Conservation (phyloP, 1,140 invertebrate species). For the Lineus longissimus region DNA sequence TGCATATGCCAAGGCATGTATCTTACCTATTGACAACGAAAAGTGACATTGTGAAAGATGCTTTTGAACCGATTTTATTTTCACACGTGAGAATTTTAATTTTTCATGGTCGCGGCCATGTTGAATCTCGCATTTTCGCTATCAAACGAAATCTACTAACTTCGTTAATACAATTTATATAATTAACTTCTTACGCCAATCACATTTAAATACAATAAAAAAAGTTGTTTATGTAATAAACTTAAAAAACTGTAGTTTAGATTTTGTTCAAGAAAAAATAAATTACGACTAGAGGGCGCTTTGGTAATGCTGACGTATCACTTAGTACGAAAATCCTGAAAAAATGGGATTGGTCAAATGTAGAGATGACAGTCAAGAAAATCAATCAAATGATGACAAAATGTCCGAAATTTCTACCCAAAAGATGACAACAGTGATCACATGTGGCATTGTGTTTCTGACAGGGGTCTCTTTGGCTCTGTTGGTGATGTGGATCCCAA, state of each 20-base stretch:
- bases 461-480: constrained; percentile 27
- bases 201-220: neutral
- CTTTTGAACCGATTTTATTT: neutral
- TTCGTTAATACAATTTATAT: neutral
- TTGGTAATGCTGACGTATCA: neutral
- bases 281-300: too few relatives aligned
- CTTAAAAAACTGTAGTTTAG: too few relatives aligned
- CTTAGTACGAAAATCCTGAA: too few relatives aligned
- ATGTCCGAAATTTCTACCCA: too few relatives aligned
- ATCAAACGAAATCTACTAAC: constrained; percentile 28
- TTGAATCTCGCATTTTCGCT: constrained; percentile 15
- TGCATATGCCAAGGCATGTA: too few relatives aligned
- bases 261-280: too few relatives aligned
- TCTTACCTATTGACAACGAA: constrained; percentile 27
- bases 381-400: too few relatives aligned
- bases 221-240: too few relatives aligned
- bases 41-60: constrained; percentile 23
- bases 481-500: constrained; percentile 21
- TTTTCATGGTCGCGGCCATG: constrained; percentile 22
- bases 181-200: neutral
- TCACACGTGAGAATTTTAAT: neutral
- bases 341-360: too few relatives aligned
- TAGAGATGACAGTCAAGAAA: too few relatives aligned
- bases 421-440: too few relatives aligned
- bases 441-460: constrained; percentile 18